Conservation (phyloP, 2,797 vertebrate species). For the Aselliscus stoliczkanus region DNA sequence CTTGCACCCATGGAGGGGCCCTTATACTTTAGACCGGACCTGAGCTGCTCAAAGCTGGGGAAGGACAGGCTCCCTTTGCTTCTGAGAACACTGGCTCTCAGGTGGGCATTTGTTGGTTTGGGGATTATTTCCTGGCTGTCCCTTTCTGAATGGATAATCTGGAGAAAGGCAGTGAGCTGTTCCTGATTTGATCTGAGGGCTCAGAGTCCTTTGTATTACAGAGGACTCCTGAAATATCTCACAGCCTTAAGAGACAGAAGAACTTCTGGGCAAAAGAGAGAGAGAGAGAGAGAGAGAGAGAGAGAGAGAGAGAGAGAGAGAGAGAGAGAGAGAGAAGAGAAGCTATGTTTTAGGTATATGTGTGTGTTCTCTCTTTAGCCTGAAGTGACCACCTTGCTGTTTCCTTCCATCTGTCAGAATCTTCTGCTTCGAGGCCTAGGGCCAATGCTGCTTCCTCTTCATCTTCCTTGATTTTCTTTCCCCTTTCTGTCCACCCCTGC, state of each 20-base stretch:
- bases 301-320: neutral
- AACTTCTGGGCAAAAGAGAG: neutral
- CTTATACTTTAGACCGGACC: neutral
- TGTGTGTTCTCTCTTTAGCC: neutral
- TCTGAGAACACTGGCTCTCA: neutral
- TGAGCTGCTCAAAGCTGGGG: neutral
- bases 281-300: neutral
- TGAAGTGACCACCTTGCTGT: neutral
- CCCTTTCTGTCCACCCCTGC: too few relatives aligned
- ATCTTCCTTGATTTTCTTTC: neutral
- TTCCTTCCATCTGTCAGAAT: neutral
- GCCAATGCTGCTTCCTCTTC: neutral
- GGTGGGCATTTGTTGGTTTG: neutral
- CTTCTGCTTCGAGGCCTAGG: neutral
- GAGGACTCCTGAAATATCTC: neutral
- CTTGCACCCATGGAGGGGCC: fast-evolving
- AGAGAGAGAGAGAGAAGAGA: too few relatives aligned
- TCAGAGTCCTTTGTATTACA: neutral
- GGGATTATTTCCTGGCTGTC: neutral
- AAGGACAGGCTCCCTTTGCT: neutral
- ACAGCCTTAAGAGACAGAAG: neutral
- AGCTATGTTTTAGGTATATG: neutral
- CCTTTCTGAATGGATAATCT: neutral
- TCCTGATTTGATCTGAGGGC: neutral
- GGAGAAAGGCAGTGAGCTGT: neutral